A percentile compares a stretch with the other conserved stretches of the same genome.
Conservation (phyloP, 2,797 vertebrate species). For the Trachops cirrhosus region DNA sequence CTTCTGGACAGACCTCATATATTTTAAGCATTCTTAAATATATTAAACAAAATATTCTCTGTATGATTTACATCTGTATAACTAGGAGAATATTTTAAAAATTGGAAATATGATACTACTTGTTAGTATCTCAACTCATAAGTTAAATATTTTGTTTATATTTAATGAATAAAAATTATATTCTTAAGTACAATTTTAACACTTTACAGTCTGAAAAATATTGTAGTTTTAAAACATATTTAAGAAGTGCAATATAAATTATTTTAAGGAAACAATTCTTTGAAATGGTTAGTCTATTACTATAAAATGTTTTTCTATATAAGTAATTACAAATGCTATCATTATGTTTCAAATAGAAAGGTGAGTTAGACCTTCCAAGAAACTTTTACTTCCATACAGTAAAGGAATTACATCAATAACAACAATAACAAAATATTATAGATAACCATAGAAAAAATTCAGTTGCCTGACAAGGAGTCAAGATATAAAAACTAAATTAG, state of each 20-base stretch:
- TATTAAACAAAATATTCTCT: neutral
- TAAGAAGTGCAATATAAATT: neutral
- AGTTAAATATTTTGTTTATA: neutral
- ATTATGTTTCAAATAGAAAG: neutral
- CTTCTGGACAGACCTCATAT: neutral
- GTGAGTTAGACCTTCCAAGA: neutral
- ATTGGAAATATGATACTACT: neutral
- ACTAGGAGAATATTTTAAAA: neutral
- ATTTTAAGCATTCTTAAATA: neutral
- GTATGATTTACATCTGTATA: neutral
- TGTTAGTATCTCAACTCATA: neutral
- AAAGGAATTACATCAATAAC: neutral
- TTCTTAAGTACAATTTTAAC: neutral
- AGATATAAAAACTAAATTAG: neutral
- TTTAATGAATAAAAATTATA: neutral
- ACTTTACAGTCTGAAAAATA: neutral
- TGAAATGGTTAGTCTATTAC: neutral
- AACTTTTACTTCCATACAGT: neutral
- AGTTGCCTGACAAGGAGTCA: neutral
- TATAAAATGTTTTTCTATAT: neutral
- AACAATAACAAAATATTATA: neutral
- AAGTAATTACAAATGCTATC: neutral
- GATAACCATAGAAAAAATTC: neutral
- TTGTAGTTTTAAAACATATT: too few relatives aligned
- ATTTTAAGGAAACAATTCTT: neutral